A percentile compares a stretch with the other conserved stretches of the same genome.
Evolutionary conservation across 64 coral and sea anemone species (phyloP).

Genomic region (Stylophora pistillata): DNA sequence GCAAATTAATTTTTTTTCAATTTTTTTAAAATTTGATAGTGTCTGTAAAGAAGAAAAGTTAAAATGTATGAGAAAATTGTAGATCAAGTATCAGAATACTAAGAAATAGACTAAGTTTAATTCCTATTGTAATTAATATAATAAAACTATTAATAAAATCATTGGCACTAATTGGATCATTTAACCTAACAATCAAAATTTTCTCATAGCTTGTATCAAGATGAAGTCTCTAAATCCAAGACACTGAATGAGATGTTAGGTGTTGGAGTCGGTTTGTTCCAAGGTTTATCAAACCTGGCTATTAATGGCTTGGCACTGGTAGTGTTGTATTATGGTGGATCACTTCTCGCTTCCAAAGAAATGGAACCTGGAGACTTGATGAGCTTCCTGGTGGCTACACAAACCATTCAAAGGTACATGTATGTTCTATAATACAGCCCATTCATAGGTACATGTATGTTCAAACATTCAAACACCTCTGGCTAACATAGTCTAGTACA

Average conservation of each 20-base stretch:
- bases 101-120: no score
- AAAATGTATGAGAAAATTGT: no score
- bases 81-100: no score
- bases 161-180: not conserved
- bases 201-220: slow-evolving; percentile 67
- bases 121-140: no score
- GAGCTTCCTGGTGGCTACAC: slow-evolving; percentile 96
- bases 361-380: slow-evolving; percentile 87
- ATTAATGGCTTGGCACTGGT: slow-evolving; percentile 87
- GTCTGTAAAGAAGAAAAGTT: no score
- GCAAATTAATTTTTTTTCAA: no score
- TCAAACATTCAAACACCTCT: no score
- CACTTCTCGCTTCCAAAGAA: slow-evolving; percentile 67
- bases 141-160: no score
- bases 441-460: no score
- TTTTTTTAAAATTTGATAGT: no score
- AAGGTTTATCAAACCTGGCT: slow-evolving; percentile 80
- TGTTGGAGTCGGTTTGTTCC: slow-evolving; percentile 89
- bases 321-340: slow-evolving; percentile 90
- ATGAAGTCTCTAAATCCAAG: slow-evolving; percentile 85
- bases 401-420: slow-evolving; percentile 91
- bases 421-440: no score
- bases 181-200: not conserved
- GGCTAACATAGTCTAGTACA: no score
- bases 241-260: slow-evolving; percentile 83